phyloP scores from a whole-genome alignment of 2,113 vertebrate genomes.

The Oryzias javanicus region DNA sequence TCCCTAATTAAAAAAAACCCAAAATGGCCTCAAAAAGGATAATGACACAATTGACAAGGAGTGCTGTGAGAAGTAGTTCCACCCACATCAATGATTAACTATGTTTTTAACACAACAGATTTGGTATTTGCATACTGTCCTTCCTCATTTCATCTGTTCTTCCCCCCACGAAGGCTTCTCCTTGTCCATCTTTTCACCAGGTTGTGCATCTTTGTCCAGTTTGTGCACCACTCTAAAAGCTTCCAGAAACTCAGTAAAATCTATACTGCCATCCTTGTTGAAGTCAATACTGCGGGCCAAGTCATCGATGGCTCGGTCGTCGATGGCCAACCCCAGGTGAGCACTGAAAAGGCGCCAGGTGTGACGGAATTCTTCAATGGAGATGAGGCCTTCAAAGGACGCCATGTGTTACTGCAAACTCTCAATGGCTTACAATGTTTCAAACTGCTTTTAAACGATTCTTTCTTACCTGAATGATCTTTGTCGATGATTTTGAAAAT shows the following conservation, averaged over 20 bases:
- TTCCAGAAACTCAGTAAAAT: slow-evolving; percentile 95
- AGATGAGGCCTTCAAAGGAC: slow-evolving; percentile 84
- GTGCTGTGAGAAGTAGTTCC: too few relatives aligned
- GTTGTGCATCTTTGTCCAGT: slow-evolving; percentile 74
- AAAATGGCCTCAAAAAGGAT: too few relatives aligned
- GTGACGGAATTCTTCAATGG: slow-evolving; percentile 89
- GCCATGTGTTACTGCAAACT: not conserved
- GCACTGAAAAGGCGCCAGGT: slow-evolving; percentile 92
- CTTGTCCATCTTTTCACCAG: slow-evolving; percentile 14
- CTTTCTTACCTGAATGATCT: slow-evolving; percentile 87
- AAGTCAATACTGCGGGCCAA: slow-evolving; percentile 88
- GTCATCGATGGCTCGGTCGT: slow-evolving; percentile 81
- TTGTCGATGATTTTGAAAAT: slow-evolving; percentile 95
- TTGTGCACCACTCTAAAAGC: slow-evolving; percentile 92
- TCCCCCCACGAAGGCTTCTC: slow-evolving; percentile 6
- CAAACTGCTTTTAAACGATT: not conserved
- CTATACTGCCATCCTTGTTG: slow-evolving; percentile 95
- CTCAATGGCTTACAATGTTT: not conserved
- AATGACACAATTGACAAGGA: too few relatives aligned
- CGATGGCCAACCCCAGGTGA: slow-evolving; percentile 79
- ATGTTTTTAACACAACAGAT: too few relatives aligned
- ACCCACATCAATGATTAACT: too few relatives aligned
- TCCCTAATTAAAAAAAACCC: too few relatives aligned
- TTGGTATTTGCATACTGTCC: not conserved
- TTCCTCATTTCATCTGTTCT: not conserved